A percentile compares a stretch with the other conserved stretches of the same genome.
phyloP scores from a whole-genome alignment of 2,888 invertebrate species.

The Trichopoda pennipes region DNA sequence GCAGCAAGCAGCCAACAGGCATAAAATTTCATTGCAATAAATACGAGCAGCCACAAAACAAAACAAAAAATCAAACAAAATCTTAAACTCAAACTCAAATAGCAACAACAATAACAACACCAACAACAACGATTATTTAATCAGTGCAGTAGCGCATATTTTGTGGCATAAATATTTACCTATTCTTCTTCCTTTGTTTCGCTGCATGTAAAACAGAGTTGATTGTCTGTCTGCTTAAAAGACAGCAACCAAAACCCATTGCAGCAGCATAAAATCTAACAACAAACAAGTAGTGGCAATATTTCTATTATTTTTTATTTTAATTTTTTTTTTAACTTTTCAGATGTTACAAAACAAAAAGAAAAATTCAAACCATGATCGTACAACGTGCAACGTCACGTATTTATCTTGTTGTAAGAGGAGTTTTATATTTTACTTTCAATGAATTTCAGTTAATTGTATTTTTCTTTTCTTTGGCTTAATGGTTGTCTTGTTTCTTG shows the following conservation, averaged over 20 bases:
- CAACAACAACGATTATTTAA: conserved; percentile 61
- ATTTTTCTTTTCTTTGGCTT: conserved; percentile 3
- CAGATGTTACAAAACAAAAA: conserved; percentile 63
- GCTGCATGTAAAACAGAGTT: background rate
- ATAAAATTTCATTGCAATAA: conserved; percentile 39
- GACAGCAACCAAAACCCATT: conserved; percentile 10
- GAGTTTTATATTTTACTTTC: conserved; percentile 59
- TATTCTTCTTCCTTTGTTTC: conserved; percentile 22
- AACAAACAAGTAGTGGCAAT: conserved; percentile 48
- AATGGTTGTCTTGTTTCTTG: background rate
- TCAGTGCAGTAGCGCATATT: conserved; percentile 67
- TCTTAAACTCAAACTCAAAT: too few relatives aligned
- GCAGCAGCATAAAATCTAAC: conserved; percentile 37
- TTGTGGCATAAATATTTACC: conserved; percentile 52
- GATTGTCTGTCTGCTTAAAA: conserved; percentile 8
- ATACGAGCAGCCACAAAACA: conserved; percentile 23
- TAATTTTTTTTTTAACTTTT: conserved; percentile 3
- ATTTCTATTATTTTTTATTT: too few relatives aligned
- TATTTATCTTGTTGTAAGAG: conserved; percentile 50
- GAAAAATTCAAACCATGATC: conserved; percentile 61
- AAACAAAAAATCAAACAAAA: background rate
- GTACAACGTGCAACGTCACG: conserved; percentile 47
- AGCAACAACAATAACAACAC: too few relatives aligned
- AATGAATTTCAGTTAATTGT: conserved; percentile 34
- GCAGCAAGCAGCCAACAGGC: conserved; percentile 45